phyloP scores from a whole-genome alignment of 2,888 invertebrate species.

The Cantharis nigra region DNA sequence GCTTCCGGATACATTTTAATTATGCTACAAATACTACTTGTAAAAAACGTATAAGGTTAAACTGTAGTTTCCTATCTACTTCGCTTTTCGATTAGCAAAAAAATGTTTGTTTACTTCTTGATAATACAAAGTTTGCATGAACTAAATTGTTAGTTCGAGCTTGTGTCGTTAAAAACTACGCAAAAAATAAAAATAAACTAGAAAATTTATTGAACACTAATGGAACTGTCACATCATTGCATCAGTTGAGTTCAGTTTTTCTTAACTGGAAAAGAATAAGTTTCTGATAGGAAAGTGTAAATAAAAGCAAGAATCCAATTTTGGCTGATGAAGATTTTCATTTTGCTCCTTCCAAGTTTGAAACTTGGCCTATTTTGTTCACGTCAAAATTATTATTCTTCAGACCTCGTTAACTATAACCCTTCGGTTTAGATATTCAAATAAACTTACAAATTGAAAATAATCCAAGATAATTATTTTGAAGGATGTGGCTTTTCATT shows the following conservation, averaged over 20 bases:
- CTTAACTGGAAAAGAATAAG: background rate
- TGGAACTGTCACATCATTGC: background rate
- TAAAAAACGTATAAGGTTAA: background rate
- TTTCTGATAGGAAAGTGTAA: background rate
- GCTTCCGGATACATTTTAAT: background rate
- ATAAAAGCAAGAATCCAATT: background rate
- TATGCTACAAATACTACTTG: background rate
- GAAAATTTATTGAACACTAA: background rate
- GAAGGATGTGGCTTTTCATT: background rate
- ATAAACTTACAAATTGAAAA: background rate
- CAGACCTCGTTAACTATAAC: background rate
- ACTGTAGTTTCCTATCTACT: background rate
- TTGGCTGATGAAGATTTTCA: background rate
- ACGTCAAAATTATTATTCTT: background rate
- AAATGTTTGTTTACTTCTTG: background rate
- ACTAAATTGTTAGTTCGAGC: background rate
- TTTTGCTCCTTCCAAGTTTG: background rate
- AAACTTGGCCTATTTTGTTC: background rate
- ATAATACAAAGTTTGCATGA: background rate
- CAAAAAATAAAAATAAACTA: background rate
- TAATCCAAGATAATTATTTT: background rate
- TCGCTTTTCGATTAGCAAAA: background rate
- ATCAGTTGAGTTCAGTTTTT: background rate
- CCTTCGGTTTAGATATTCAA: background rate
- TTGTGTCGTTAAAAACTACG: background rate